Evolutionary conservation across 2,888 invertebrate genomes (phyloP).

Genomic region (Geophilus truncorum): DNA sequence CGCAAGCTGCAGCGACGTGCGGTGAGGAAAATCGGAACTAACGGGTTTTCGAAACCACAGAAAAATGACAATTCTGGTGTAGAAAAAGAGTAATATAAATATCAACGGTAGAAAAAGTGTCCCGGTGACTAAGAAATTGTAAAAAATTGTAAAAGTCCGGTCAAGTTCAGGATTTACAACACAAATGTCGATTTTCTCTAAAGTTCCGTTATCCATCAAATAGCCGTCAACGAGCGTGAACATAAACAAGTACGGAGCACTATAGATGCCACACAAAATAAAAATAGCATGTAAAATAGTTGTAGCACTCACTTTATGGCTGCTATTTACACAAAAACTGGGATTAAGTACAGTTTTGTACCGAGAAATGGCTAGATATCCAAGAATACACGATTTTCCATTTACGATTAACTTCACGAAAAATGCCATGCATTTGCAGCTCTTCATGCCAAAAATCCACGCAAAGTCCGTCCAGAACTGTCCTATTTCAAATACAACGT

Average conservation of each 20-base stretch:
- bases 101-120: neutral
- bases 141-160: neutral
- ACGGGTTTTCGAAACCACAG: slow-evolving; percentile 17
- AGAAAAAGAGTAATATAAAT: neutral
- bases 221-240: neutral
- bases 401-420: neutral
- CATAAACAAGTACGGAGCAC: neutral
- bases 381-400: neutral
- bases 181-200: neutral
- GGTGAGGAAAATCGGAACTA: neutral
- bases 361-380: neutral
- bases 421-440: neutral
- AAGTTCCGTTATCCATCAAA: neutral
- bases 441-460: neutral
- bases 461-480: neutral
- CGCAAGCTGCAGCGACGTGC: neutral
- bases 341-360: neutral
- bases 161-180: neutral
- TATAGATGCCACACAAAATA: neutral
- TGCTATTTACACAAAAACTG: neutral
- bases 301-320: neutral
- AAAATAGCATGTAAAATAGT: neutral
- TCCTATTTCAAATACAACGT: neutral
- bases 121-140: neutral
- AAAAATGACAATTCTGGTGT: neutral